A percentile compares a stretch with the other conserved stretches of the same genome.
phyloP scores from a whole-genome alignment of 2,888 invertebrate genomes.

The Horisme vitalbata region DNA sequence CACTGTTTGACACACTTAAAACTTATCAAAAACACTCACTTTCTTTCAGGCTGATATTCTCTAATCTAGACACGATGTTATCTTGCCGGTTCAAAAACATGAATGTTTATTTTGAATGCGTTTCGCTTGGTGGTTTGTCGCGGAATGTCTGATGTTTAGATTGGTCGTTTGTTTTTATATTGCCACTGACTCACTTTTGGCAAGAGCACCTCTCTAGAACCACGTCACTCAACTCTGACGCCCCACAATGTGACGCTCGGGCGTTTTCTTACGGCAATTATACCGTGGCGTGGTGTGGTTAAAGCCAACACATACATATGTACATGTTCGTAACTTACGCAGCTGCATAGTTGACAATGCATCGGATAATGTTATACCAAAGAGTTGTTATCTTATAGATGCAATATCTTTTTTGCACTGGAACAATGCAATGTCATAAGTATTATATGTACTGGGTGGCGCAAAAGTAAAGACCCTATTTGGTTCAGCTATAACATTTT shows the following conservation, averaged over 20 bases:
- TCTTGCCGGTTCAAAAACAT: slow-evolving; percentile 73
- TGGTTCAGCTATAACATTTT: too few relatives aligned
- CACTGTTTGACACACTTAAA: too few relatives aligned
- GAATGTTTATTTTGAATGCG: slow-evolving; percentile 42
- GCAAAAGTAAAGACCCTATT: too few relatives aligned
- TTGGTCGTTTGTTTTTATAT: slow-evolving; percentile 65
- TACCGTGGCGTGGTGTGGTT: slow-evolving; percentile 6
- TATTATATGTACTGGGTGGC: too few relatives aligned
- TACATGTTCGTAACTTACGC: too few relatives aligned
- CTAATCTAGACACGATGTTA: slow-evolving; percentile 60
- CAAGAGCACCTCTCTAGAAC: slow-evolving; percentile 57
- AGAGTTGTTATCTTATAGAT: too few relatives aligned
- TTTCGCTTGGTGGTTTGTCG: slow-evolving; percentile 43
- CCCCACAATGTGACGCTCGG: slow-evolving; percentile 54
- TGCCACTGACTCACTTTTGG: slow-evolving; percentile 70
- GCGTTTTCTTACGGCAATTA: slow-evolving; percentile 24
- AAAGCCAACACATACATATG: slow-evolving; percentile 1
- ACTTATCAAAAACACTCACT: slow-evolving; percentile 51
- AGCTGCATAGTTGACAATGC: background rate
- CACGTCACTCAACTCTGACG: slow-evolving; percentile 69
- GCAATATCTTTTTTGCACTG: too few relatives aligned
- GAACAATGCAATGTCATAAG: too few relatives aligned
- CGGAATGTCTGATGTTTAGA: slow-evolving; percentile 57
- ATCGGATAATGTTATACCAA: too few relatives aligned
- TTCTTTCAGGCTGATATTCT: slow-evolving; percentile 61